Evolutionary conservation across 1,140 invertebrate genomes (phyloP).

Genomic region (Coelopa frigida): DNA sequence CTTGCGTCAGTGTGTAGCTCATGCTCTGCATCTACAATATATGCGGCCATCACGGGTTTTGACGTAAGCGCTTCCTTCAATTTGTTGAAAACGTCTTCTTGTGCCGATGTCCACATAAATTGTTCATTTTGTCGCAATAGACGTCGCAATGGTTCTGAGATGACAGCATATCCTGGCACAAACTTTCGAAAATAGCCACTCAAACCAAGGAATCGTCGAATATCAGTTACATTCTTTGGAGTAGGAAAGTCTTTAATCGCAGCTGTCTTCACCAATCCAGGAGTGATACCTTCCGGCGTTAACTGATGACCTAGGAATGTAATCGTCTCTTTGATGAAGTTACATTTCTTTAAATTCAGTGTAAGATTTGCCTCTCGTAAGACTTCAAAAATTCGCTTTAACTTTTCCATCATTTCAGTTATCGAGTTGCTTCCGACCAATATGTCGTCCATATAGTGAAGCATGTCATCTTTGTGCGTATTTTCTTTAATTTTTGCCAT

Average conservation of each 20-base stretch:
- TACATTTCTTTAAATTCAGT: slow-evolving; percentile 44
- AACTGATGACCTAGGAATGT: slow-evolving; percentile 12
- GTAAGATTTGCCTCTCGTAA: slow-evolving; percentile 31
- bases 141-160: slow-evolving; percentile 13
- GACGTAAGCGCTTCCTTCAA: slow-evolving; percentile 23
- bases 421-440: background rate
- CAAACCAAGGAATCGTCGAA: slow-evolving; percentile 16
- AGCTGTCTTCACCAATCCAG: slow-evolving; percentile 16
- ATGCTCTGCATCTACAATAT: background rate
- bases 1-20: slow-evolving; percentile 37
- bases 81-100: slow-evolving; percentile 27
- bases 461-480: slow-evolving; percentile 1
- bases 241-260: slow-evolving; percentile 13
- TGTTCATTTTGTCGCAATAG: slow-evolving; percentile 15
- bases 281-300: slow-evolving; percentile 7
- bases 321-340: slow-evolving; percentile 33
- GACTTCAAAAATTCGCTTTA: background rate
- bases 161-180: slow-evolving; percentile 20
- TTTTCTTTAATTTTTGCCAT: slow-evolving; percentile 17
- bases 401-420: slow-evolving; percentile 2
- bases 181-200: slow-evolving; percentile 28
- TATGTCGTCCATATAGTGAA: slow-evolving; percentile 16
- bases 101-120: slow-evolving; percentile 23
- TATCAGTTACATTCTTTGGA: slow-evolving; percentile 7
- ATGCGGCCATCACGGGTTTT: slow-evolving; percentile 2